Conservation (phyloP, 2,797 vertebrate genomes). For the Notoglanidium macrostoma region DNA sequence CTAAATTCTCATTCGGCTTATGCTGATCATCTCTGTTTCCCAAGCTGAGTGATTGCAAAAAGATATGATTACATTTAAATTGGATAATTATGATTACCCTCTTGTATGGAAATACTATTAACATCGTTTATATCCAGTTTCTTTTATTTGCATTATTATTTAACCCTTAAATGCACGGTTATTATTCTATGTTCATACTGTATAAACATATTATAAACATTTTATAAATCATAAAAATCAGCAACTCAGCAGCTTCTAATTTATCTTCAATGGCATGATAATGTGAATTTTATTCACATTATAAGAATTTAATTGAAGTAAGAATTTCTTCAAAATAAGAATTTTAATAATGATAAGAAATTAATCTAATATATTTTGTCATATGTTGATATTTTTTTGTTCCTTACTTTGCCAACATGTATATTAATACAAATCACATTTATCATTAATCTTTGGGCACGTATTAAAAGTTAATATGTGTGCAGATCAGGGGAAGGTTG, state of each 20-base stretch:
- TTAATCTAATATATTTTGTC: neutral
- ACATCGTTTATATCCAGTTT: conserved; percentile 10
- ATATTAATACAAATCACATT: conserved; percentile 3
- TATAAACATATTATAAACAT: no score
- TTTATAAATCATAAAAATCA: no score
- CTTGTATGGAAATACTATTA: conserved; percentile 26
- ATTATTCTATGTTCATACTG: no score
- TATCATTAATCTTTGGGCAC: neutral
- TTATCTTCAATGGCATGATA: no score
- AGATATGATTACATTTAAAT: conserved; percentile 32
- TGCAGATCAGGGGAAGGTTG: neutral
- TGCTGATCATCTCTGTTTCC: conserved; percentile 9
- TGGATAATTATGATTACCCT: conserved; percentile 37
- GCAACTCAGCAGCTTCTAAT: no score
- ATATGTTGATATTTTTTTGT: neutral
- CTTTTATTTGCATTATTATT: neutral
- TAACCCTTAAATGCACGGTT: neutral
- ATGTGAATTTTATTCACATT: no score
- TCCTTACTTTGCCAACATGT: neutral
- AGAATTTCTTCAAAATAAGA: no score
- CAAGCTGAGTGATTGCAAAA: conserved; percentile 20
- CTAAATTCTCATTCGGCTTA: neutral
- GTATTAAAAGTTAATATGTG: neutral
- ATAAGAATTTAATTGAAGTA: no score
- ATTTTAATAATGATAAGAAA: neutral